Percentiles rank a stretch among this genome's conserved stretches.
Evolutionary conservation across 2,888 invertebrate genomes (phyloP).

Genomic region (Orthosia cruda): DNA sequence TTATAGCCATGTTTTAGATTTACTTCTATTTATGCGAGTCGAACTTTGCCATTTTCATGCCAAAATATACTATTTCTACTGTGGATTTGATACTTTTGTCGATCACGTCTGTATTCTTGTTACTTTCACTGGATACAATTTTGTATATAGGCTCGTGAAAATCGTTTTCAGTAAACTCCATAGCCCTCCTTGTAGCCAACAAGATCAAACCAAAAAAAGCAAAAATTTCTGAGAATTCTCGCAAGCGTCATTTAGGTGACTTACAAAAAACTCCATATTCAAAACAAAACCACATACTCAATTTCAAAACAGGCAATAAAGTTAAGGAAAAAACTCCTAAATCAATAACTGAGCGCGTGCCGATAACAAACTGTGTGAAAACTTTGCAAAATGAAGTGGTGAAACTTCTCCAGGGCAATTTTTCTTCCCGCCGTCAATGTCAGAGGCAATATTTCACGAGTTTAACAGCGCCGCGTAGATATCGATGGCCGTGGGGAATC

Average conservation of each 20-base stretch:
- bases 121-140: background rate
- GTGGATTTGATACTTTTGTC: background rate
- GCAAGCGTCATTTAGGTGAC: too few relatives aligned
- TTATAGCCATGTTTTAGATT: background rate
- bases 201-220: background rate
- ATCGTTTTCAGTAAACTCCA: background rate
- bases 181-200: background rate
- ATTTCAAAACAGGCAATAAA: conserved; percentile 38
- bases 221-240: background rate
- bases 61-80: background rate
- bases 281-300: background rate
- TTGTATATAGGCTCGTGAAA: background rate
- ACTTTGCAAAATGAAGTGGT: conserved; percentile 75
- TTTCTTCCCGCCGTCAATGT: conserved; percentile 85
- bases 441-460: conserved; percentile 85
- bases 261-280: background rate
- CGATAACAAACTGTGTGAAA: conserved; percentile 70
- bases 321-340: conserved; percentile 58
- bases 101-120: too few relatives aligned
- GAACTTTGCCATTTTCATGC: background rate
- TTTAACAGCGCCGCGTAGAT: conserved; percentile 69
- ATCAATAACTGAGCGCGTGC: conserved; percentile 65
- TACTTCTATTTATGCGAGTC: background rate
- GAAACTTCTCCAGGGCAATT: conserved; percentile 82
- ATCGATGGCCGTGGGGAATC: conserved; percentile 64